These are phyloP conservation scores for Mythimna pallens DNA, from an alignment of 2,888 invertebrate species.

Conservation along the genomic window DNA sequence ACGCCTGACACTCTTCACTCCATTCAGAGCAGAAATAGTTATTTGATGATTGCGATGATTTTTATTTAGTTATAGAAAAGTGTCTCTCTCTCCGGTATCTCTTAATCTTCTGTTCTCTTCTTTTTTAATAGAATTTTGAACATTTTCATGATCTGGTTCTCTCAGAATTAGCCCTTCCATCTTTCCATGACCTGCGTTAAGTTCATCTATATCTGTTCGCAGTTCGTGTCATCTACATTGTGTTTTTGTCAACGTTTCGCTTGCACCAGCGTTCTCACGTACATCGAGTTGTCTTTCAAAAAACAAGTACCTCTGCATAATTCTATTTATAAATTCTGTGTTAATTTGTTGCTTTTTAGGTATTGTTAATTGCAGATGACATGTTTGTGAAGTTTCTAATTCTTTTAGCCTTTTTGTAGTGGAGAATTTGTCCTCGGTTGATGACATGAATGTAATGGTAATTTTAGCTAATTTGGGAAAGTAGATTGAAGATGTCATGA, in stretches of 20 bases:
- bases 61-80: neutral
- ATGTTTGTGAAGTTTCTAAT: conserved; percentile 25
- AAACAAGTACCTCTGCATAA: conserved; percentile 32
- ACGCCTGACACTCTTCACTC: too few species aligned
- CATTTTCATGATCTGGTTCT: neutral
- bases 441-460: neutral
- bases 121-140: neutral
- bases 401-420: conserved; percentile 3
- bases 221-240: conserved; percentile 27
- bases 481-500: neutral
- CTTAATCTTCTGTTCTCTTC: neutral
- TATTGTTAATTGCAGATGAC: conserved; percentile 24
- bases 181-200: neutral
- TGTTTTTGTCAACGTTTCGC: conserved; percentile 60
- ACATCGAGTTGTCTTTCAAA: conserved; percentile 24
- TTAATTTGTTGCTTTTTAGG: conserved; percentile 39
- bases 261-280: conserved; percentile 48
- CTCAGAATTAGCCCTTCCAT: neutral
- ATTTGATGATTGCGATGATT: too few species aligned
- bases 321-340: conserved; percentile 29
- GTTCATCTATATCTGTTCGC: conserved; percentile 2
- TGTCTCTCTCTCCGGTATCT: too few species aligned
- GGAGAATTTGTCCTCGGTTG: conserved; percentile 8
- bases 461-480: neutral
- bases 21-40: too few species aligned